phyloP scores from a whole-genome alignment of 1,140 invertebrate genomes.

The Ptiloglossa arizonensis region DNA sequence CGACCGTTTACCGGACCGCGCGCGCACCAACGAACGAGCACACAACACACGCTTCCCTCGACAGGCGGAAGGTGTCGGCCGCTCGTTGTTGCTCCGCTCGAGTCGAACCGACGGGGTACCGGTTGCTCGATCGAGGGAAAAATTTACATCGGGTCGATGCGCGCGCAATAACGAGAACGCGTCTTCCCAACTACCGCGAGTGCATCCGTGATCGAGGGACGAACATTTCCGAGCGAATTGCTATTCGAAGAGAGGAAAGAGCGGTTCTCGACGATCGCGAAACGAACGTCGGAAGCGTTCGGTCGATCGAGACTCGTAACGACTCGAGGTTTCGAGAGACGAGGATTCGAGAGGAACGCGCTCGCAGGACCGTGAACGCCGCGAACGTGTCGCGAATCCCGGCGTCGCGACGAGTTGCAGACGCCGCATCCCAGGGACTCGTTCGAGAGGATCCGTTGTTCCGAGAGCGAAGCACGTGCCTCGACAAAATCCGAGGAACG shows the following conservation, averaged over 20 bases:
- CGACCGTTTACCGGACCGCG: conserved; percentile 1
- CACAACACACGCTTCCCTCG: not conserved
- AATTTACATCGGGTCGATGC: too few species aligned
- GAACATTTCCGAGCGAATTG: too few species aligned
- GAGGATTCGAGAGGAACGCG: not conserved
- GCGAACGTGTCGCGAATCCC: not conserved
- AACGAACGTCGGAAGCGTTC: conserved; percentile 1
- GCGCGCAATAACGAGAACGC: too few species aligned
- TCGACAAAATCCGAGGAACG: conserved; percentile 45
- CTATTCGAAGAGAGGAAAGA: too few species aligned
- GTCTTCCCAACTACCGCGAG: too few species aligned
- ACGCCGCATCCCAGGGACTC: not conserved
- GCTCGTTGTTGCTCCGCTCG: not conserved
- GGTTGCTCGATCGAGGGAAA: too few species aligned
- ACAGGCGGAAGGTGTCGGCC: not conserved
- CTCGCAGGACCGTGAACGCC: too few species aligned
- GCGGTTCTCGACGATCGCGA: not conserved
- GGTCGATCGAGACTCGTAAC: not conserved
- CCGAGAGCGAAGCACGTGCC: conserved; percentile 32
- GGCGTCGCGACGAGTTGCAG: not conserved
- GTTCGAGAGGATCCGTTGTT: not conserved
- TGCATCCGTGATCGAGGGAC: too few species aligned
- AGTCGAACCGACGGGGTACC: not conserved
- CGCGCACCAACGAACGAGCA: too few species aligned
- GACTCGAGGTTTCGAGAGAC: not conserved